These are phyloP conservation scores for Pangasius macronema DNA, from an alignment of 2,797 vertebrate genomes.

Conservation along the genomic window DNA sequence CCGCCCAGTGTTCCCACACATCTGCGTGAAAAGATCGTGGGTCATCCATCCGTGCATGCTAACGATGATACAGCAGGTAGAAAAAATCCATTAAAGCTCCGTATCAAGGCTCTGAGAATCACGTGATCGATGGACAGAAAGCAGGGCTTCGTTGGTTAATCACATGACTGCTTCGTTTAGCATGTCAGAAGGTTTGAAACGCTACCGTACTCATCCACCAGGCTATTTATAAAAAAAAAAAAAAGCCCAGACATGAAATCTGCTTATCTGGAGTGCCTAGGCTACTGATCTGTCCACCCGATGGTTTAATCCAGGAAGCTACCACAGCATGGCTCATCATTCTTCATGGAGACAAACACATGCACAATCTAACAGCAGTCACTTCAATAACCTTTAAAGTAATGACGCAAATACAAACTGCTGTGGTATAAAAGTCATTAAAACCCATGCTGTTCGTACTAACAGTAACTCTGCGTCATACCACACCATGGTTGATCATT, in stretches of 20 bases:
- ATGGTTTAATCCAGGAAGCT: neutral
- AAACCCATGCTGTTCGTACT: neutral
- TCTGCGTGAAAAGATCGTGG: neutral
- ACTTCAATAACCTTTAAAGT: neutral
- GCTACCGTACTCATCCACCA: too few relatives aligned
- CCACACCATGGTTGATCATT: neutral
- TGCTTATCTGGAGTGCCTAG: neutral
- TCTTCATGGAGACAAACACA: neutral
- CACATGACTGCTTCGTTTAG: neutral
- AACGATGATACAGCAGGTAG: neutral
- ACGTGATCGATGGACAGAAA: neutral
- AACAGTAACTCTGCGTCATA: neutral
- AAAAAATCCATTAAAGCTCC: neutral
- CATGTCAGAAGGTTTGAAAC: neutral
- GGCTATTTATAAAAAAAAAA: too few relatives aligned
- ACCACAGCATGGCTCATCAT: neutral
- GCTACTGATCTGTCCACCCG: neutral
- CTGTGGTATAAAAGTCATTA: too few relatives aligned
- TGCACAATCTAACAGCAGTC: neutral
- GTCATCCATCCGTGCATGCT: neutral
- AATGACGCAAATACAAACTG: neutral
- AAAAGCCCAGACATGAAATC: too few relatives aligned
- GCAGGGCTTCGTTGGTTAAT: too few relatives aligned
- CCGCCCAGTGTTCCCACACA: neutral
- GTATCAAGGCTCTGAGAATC: neutral